Conservation (phyloP, 2,113 vertebrate genomes). For the Ploceus nigricollis region DNA sequence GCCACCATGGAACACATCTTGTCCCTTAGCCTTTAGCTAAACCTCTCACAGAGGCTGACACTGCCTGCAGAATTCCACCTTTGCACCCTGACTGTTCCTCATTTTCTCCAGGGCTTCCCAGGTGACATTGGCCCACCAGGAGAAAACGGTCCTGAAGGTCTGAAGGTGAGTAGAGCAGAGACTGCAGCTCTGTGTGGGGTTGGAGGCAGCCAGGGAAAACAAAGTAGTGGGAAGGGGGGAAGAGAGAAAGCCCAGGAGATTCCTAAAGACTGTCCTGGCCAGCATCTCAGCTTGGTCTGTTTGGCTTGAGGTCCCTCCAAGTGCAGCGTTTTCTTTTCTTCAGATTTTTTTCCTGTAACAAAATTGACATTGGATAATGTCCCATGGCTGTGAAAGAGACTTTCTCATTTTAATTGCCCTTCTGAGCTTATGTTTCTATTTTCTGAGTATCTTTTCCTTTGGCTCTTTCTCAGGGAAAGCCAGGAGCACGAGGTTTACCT, state of each 20-base stretch:
- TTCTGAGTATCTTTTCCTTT: constrained; percentile 58
- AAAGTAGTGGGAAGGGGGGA: not conserved
- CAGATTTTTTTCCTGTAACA: constrained; percentile 11
- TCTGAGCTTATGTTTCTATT: constrained; percentile 2
- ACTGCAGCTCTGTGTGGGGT: not conserved
- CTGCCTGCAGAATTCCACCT: not conserved
- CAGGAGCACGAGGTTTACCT: constrained; percentile 89
- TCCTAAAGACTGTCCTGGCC: constrained; percentile 53
- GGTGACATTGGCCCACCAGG: constrained; percentile 96
- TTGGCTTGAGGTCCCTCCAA: constrained; percentile 68
- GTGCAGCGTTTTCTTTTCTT: constrained; percentile 1
- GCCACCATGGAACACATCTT: not conserved
- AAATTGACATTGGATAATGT: constrained; percentile 69
- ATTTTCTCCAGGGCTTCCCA: constrained; percentile 86
- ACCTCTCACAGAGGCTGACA: not conserved
- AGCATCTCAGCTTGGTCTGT: constrained; percentile 33
- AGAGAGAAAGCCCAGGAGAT: constrained; percentile 36
- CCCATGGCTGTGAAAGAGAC: constrained; percentile 45
- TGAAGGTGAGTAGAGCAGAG: constrained; percentile 81
- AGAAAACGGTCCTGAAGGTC: constrained; percentile 91
- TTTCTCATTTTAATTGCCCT: constrained; percentile 46
- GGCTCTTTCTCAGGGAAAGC: constrained; percentile 82
- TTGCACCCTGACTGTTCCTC: not conserved
- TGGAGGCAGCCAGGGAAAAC: constrained; percentile 37
- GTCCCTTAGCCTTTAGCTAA: not conserved